A percentile compares a stretch with the other conserved stretches of the same genome.
Conservation (phyloP, 35 echinoderm and acorn worm species). For the Apostichopus parvimensis region DNA sequence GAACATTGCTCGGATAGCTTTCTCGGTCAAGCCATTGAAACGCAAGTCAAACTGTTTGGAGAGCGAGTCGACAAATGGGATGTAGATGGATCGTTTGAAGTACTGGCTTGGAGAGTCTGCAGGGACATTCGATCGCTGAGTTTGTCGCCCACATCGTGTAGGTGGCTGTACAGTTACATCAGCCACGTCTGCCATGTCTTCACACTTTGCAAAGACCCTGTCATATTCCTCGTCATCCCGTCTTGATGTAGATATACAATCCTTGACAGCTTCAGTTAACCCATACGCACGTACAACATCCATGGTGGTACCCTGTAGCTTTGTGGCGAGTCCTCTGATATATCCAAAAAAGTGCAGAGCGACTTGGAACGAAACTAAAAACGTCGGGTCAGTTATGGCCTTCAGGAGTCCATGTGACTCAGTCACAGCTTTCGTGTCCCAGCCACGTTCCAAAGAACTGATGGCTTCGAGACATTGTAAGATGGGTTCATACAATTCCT, state of each 20-base stretch:
- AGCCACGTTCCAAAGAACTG: slow-evolving; percentile 20
- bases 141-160: slow-evolving; percentile 15
- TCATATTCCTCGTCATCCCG: slow-evolving; percentile 9
- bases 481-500: slow-evolving; percentile 38
- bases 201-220: slow-evolving; percentile 6
- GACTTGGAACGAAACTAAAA: slow-evolving; percentile 14
- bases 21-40: slow-evolving; percentile 20
- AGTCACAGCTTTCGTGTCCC: slow-evolving; percentile 42
- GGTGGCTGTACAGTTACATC: background rate
- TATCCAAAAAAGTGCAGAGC: slow-evolving; percentile 38
- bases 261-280: background rate
- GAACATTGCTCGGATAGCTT: slow-evolving; percentile 39
- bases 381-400: slow-evolving; percentile 31
- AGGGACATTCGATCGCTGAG: slow-evolving; percentile 48
- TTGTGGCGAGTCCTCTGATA: slow-evolving; percentile 24
- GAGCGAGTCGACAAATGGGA: slow-evolving; percentile 53
- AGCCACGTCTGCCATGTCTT: slow-evolving; percentile 1
- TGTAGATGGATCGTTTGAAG: slow-evolving; percentile 25
- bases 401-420: slow-evolving; percentile 25
- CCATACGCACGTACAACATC: slow-evolving; percentile 36
- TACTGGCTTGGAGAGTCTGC: slow-evolving; percentile 21
- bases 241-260: background rate
- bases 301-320: slow-evolving; percentile 38
- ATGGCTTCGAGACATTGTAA: slow-evolving; percentile 12
- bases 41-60: background rate